Evolutionary conservation across 2,888 invertebrate genomes (phyloP).

Genomic region (Thereva nobilitata): DNA sequence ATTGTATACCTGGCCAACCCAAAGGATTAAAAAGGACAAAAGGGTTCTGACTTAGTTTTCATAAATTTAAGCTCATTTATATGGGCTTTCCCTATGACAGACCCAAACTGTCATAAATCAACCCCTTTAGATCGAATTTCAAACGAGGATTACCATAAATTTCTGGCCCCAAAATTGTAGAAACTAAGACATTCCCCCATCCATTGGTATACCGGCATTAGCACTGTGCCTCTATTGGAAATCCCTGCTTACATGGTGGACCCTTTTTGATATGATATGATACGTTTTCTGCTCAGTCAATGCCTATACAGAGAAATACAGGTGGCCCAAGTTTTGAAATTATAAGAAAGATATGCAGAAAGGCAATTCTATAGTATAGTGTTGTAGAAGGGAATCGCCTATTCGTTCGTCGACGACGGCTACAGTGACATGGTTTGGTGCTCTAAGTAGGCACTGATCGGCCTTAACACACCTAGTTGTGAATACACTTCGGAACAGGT

Average conservation of each 20-base stretch:
- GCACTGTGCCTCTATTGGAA: conserved; percentile 14
- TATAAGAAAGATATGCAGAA: conserved; percentile 1
- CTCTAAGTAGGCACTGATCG: too few relatives aligned
- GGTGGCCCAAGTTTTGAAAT: not conserved
- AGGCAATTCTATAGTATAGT: not conserved
- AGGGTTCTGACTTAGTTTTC: conserved; percentile 6
- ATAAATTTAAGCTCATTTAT: conserved; percentile 7
- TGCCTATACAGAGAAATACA: conserved; percentile 1
- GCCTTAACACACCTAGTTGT: too few relatives aligned
- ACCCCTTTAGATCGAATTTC: conserved; percentile 23
- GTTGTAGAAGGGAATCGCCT: too few relatives aligned
- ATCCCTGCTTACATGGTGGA: not conserved
- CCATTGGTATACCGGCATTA: conserved; percentile 9
- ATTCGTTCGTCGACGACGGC: too few relatives aligned
- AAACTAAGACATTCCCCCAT: conserved; percentile 19
- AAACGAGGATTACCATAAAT: conserved; percentile 29
- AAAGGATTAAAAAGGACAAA: not conserved
- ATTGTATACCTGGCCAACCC: too few relatives aligned
- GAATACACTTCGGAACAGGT: too few relatives aligned
- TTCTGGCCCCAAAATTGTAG: conserved; percentile 16
- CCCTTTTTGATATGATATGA: too few relatives aligned
- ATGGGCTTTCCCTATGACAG: not conserved
- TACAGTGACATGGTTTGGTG: too few relatives aligned
- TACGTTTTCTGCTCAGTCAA: too few relatives aligned
- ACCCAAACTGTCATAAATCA: conserved; percentile 22